Conservation (phyloP, 2,888 invertebrate genomes). For the Dugesia japonica region DNA sequence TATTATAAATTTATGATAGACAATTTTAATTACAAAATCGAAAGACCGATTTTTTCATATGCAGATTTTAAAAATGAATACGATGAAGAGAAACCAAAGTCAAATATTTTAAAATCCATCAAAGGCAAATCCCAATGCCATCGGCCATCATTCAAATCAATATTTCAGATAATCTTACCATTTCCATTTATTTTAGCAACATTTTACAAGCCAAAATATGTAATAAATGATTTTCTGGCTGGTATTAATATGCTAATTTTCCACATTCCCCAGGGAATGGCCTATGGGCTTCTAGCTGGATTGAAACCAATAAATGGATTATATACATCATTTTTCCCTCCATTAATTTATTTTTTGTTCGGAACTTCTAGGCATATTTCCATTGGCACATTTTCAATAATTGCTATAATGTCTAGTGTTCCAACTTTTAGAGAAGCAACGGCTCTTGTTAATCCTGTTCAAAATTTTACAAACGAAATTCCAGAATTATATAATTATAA, state of each 20-base stretch:
- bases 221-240: conserved; percentile 21
- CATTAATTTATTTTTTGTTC: conserved; percentile 26
- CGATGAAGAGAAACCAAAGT: background rate
- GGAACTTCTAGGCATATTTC: conserved; percentile 31
- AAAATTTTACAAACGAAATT: too few species aligned
- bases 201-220: background rate
- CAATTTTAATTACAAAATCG: background rate
- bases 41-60: background rate
- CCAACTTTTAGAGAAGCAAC: background rate
- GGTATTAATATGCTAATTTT: conserved; percentile 26
- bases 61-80: background rate
- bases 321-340: conserved; percentile 31
- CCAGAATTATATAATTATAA: background rate
- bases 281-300: conserved; percentile 32
- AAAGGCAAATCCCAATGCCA: background rate
- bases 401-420: background rate
- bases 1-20: background rate
- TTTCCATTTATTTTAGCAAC: background rate
- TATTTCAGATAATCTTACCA: background rate
- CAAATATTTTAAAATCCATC: background rate
- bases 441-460: background rate
- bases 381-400: conserved; percentile 22
- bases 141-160: background rate
- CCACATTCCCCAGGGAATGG: conserved; percentile 29
- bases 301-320: conserved; percentile 31